Evolutionary conservation across 2,888 invertebrate species (phyloP), one percentile per base, ranked within the genome.

Genomic region (Prostheceraeus crozeri): DNA sequence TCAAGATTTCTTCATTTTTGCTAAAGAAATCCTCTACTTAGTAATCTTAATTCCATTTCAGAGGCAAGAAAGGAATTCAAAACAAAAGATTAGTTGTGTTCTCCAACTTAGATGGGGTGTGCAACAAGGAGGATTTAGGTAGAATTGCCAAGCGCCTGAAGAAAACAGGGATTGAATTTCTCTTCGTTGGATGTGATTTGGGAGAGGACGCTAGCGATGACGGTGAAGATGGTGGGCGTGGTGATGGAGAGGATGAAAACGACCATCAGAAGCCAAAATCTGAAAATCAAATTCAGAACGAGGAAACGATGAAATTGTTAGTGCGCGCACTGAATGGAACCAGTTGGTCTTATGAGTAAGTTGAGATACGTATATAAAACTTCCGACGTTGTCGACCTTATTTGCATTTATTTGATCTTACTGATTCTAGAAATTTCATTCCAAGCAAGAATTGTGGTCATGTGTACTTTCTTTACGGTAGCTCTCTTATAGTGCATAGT

Each of bases 81-180:
- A 69, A 72, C 11, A 75, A 74, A 40, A 82, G 84, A 65, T 78
- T 85, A 52, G 79, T 84, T 33, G 71, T 85, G 21, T 80, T 85
- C 69, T 83, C 83, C 1, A 83, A 84, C 68, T 82, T 85, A 58
- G 77, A 77, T 40, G 78, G 79, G 21, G 69, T 72, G 16, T 74
- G 79, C 48, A 78, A 78, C 56, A 74, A 77, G 21, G 79, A 80
- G 60, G 75, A 81, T 58, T 68, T 81, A 36, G 78, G 81, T n/a
- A 66, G 67, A 68, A 78, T 82, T 10, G 72, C 83, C 21, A 71
- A 78, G 45, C 81, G 81, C 28, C 75, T 84, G 16, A 79, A 82
- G 65, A 77, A 80, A 53, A 76, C 79, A 2, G 75, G 78, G 10
- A 80, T 82, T 65, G 81, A 83, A 68, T 73, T 85, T 11, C 14